Evolutionary conservation across 2,888 invertebrate species (phyloP), one percentile per base, ranked within the genome.

Genomic region (Volucella inflata): DNA sequence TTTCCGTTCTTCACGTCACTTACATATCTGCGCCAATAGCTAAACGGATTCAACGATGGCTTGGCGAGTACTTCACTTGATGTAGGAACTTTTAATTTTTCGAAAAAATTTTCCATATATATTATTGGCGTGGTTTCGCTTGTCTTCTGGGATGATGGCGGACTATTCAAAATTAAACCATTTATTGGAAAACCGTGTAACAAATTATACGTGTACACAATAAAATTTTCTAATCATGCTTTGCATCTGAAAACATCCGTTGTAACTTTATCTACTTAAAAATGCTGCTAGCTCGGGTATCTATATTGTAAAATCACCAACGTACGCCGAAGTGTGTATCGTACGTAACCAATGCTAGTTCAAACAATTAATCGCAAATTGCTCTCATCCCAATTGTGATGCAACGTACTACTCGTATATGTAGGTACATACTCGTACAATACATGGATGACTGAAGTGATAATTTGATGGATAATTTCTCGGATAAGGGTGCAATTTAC

Each of bases 281-380:
- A 40, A 38, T 62, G n/a, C 8, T 3, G 53, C 55, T 38, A 36
- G 55, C 62, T 51, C 36, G 51, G 14, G 2, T 8, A 6, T 30
- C 38, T 44, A 53, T 78, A 42, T 68, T 40, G 16, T 4, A 36
- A 38, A 67, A 48, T 36, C 30, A 9, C 60, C 8, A n/a, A 0
- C 42, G 10, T 10, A 17, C 48, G 21, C n/a, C 71, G 6, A 30
- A 30, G 30, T 30, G 30, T 30, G 30, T 30, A 30, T 6, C 30
- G 30, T 30, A 30, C 30, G 30, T 30, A 30, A 65, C 60, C 42
- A 53, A 55, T 40, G 38, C 21, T 75, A 84, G 72, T 76, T 17
- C 79, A 79, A 80, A 76, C 80, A 85, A 80, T 85, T 76, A 85
- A 80, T 65, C 62, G 38, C 60, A 76, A 79, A 85, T 80, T 85